A percentile compares a stretch with the other conserved stretches of the same genome.
These are phyloP conservation scores for Anastrepha ludens DNA, from an alignment of 1,140 invertebrate species.

Conservation along the genomic window DNA sequence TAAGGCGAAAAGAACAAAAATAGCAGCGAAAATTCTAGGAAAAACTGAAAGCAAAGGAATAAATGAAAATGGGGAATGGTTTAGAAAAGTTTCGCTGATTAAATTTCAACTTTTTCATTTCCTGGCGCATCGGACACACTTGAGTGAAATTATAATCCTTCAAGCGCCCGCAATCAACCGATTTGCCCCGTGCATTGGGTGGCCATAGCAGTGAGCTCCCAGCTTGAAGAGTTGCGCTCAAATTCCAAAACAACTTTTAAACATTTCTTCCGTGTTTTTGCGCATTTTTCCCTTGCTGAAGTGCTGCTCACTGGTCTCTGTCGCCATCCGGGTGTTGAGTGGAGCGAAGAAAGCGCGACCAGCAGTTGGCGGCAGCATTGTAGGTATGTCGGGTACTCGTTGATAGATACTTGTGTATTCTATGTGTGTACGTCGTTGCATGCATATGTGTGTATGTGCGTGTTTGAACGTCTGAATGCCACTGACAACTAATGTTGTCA, in stretches of 20 bases:
- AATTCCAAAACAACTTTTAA: slow-evolving; percentile 35
- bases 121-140: slow-evolving; percentile 25
- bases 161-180: slow-evolving; percentile 13
- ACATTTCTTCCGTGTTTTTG: slow-evolving; percentile 23
- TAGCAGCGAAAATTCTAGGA: not conserved
- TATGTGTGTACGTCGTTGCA: not conserved
- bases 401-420: not conserved
- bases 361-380: not conserved
- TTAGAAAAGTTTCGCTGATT: slow-evolving; percentile 51
- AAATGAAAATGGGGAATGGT: not conserved
- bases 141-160: slow-evolving; percentile 53
- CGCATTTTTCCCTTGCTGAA: not conserved
- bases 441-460: not conserved
- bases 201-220: not conserved
- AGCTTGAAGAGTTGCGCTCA: slow-evolving; percentile 26
- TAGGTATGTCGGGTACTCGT: not conserved
- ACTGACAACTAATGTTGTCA: slow-evolving; percentile 26
- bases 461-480: slow-evolving; percentile 30
- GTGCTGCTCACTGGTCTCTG: not conserved
- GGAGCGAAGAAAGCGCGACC: not conserved
- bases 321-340: not conserved
- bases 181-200: not conserved
- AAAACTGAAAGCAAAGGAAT: not conserved
- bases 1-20: not conserved
- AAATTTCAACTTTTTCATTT: slow-evolving; percentile 55